Base-by-base conservation (phyloP, 2,888 invertebrate species). In the Eurytoma californica region DNA sequence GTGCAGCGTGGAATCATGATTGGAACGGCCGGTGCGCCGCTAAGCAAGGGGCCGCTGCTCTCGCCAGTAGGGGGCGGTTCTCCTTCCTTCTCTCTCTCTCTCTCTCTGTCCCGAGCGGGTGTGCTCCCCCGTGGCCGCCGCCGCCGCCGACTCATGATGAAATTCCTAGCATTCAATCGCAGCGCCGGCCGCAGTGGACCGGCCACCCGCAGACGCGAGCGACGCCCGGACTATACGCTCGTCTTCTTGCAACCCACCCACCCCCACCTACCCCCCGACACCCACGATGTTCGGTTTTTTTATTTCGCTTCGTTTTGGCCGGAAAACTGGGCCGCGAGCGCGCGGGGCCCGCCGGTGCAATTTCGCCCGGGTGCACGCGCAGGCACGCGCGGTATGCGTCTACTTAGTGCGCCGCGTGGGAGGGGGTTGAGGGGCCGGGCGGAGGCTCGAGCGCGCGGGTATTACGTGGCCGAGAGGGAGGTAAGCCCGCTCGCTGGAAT, bases 121-220 rank as follows among this genome's bases (percentile, higher is more conserved):
- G n/a, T n/a, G n/a, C n/a, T n/a, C n/a, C n/a, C n/a, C n/a, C n/a
- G 67, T n/a, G 20, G 51, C 28, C 28, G 30, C 16, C 53, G 16
- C 5, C 65, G 49, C 47, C 91, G 91, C 30, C 87, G 86, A 87
- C 88, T 89, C 88, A 88, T 90, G 89, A 90, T 90, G 90, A 90
- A 90, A 90, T 90, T 90, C 90, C 89, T 90, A 87, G 88, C 89
- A 89, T 90, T 90, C 90, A 89, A 89, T 90, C 87, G 89, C 88
- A 88, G 88, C 86, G 82, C 85, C 86, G 86, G 87, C 87, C 86
- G 85, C 88, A 87, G 85, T 86, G 86, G 86, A 84, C 84, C n/a
- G n/a, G n/a, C n/a, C n/a, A n/a, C n/a, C n/a, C n/a, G n/a, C 84
- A 82, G 81, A 81, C 77, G 77, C 76, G 75, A 79, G 77, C 82